Percentiles rank a stretch among this genome's conserved stretches.
Conservation (phyloP, 1,140 invertebrate species). For the Drosophila elegans region DNA sequence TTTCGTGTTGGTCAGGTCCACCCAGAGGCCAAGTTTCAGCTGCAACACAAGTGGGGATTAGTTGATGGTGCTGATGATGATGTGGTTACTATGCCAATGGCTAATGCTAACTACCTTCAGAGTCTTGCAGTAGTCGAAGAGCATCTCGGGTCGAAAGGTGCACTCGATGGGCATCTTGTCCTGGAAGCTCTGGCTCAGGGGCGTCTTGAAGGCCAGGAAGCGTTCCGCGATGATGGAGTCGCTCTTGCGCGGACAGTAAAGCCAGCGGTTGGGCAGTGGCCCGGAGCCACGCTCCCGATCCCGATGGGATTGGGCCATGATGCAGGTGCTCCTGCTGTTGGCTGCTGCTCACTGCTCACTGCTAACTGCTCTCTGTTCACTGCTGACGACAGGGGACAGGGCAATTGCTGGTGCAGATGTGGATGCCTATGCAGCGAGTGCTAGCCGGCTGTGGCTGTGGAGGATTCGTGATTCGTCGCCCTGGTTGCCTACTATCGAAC, state of each 20-base stretch:
- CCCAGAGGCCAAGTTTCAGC: constrained; percentile 96
- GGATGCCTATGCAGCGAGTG: neutral
- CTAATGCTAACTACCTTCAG: constrained; percentile 87
- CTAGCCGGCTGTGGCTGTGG: neutral
- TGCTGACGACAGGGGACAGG: neutral
- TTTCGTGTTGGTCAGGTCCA: constrained; percentile 97
- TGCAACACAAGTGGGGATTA: constrained; percentile 64
- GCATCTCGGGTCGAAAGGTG: constrained; percentile 93
- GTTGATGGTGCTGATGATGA: too few species aligned
- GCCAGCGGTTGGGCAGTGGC: constrained; percentile 94
- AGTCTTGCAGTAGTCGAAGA: constrained; percentile 90
- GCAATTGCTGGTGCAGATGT: neutral
- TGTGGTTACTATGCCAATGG: too few species aligned
- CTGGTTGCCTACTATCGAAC: constrained; percentile 1
- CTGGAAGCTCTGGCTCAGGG: constrained; percentile 91
- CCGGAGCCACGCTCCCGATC: constrained; percentile 85
- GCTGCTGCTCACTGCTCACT: constrained; percentile 4
- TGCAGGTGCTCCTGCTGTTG: constrained; percentile 3
- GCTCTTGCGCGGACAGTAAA: constrained; percentile 95
- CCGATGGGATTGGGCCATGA: constrained; percentile 59
- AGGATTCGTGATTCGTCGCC: neutral
- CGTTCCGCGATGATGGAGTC: constrained; percentile 90
- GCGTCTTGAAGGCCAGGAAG: constrained; percentile 97
- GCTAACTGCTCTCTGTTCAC: constrained; percentile 7
- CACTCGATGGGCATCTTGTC: constrained; percentile 91